Percentiles rank a stretch among this genome's conserved stretches.
Conservation (phyloP, 2,113 vertebrate species). For the Amazona guildingii region DNA sequence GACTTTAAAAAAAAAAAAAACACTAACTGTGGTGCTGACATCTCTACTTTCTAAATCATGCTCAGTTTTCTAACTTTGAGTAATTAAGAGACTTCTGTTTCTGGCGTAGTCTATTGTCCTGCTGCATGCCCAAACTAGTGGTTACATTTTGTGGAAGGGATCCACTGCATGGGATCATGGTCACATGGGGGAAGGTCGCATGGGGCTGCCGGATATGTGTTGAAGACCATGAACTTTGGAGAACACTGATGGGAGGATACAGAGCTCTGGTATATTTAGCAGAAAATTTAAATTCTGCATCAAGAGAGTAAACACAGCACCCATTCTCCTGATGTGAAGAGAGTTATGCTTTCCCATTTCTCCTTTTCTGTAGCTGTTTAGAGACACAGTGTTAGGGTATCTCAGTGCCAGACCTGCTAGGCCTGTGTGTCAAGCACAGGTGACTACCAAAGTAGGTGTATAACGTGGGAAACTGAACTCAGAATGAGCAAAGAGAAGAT, state of each 20-base stretch:
- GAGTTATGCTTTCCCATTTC: accelerated
- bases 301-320: neutral
- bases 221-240: neutral
- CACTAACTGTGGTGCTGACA: accelerated
- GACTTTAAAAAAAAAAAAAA: neutral
- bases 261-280: neutral
- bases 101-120: neutral
- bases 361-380: neutral
- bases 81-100: neutral
- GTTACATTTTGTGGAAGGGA: neutral
- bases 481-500: neutral
- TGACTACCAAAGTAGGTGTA: neutral
- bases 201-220: neutral
- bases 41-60: neutral
- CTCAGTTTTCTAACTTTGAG: neutral
- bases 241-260: neutral
- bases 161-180: accelerated
- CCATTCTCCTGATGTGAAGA: neutral
- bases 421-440: neutral
- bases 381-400: neutral
- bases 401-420: neutral
- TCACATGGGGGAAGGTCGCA: accelerated
- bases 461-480: neutral
- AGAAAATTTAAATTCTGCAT: neutral
- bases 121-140: accelerated